Evolutionary conservation across 2,888 invertebrate species (phyloP).

Genomic region (Steinernema carpocapsae): DNA sequence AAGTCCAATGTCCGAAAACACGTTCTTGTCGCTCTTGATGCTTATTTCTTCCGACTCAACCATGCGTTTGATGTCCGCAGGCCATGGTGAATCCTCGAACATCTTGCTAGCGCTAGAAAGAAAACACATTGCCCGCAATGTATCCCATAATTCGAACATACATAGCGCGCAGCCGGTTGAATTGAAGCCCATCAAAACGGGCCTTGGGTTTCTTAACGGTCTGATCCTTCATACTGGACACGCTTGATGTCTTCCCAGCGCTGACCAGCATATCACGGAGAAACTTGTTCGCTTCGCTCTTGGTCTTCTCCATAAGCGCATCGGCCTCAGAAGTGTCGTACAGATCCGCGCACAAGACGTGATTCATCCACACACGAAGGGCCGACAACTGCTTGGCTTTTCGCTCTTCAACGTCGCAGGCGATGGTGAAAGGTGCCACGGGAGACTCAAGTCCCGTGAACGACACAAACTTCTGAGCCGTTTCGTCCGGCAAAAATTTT

Average conservation of each 20-base stretch:
- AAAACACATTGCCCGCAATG: not conserved
- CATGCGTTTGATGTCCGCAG: not conserved
- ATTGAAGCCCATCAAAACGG: no score
- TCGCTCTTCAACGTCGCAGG: not conserved
- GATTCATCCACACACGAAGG: not conserved
- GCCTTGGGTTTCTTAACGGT: not conserved
- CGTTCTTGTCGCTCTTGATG: not conserved
- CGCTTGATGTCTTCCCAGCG: not conserved
- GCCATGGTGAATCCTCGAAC: not conserved
- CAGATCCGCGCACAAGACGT: not conserved
- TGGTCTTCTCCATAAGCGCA: not conserved
- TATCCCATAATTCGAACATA: no score
- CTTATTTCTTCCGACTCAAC: not conserved
- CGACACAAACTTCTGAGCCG: not conserved
- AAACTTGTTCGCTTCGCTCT: not conserved
- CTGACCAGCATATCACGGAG: not conserved
- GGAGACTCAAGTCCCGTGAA: not conserved
- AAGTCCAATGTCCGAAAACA: not conserved
- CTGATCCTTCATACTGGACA: no score
- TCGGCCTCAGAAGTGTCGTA: conserved; percentile 5
- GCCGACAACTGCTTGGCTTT: not conserved
- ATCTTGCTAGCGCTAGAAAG: not conserved
- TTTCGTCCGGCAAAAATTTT: not conserved
- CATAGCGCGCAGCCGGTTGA: not conserved
- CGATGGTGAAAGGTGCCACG: not conserved